Evolutionary conservation across 2,888 invertebrate genomes (phyloP), one percentile per base, ranked within the genome.

Genomic region (Eupithecia subumbrata): DNA sequence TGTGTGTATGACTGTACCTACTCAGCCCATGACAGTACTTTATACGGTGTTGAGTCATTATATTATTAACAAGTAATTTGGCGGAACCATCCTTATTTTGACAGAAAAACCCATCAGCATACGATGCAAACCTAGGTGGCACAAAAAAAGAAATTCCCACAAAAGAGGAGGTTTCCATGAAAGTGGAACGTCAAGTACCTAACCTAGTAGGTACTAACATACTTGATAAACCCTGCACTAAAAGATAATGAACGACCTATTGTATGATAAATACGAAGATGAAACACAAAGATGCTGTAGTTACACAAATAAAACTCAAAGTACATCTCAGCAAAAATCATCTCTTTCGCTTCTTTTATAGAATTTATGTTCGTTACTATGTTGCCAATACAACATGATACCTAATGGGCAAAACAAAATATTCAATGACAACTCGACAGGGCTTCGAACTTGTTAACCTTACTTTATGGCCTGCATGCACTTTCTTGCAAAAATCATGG

Each of bases 391-490:
- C 40, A 52, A 75, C 66, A 72, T 73, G 73, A 72, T 71, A 69
- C 76, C 67, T 72, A 76, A 81, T 81, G 71, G 76, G 73, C 72
- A 56, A 75, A 77, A 75, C 75, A 74, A 77, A 78, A 81, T 80
- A 81, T 81, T 81, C 79, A 78, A 72, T 73, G 64, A 75, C 75
- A 82, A 80, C 81, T 79, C 78, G 60, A 78, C 82, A 81, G 87
- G 81, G 85, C 90, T 86, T 87, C 86, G 89, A 90, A 91, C 91
- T 85, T 89, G 88, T 88, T 86, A 90, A 87, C 87, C 82, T 83
- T 83, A 81, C 81, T 91, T 91, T 89, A 91, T 84, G 81, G 84
- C 84, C 84, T 81, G 83, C 83, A 86, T 86, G 84, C 87, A 84
- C 82, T 89, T 90, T 91, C 91, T 89, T 87, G 88, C 87, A 78